phyloP scores from a whole-genome alignment of 2,113 vertebrate genomes.

The Gymnorhina tibicen region DNA sequence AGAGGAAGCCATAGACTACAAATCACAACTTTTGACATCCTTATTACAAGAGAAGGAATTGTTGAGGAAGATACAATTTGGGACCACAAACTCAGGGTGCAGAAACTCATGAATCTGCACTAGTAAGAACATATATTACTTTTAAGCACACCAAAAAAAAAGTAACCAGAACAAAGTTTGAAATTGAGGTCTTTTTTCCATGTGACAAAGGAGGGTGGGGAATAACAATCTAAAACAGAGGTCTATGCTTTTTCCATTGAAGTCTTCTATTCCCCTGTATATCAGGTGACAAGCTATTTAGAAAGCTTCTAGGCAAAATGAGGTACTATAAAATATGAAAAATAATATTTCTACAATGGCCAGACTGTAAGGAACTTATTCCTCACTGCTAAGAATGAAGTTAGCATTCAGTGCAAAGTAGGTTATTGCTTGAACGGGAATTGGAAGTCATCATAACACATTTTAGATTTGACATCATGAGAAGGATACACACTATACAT shows the following conservation, averaged over 20 bases:
- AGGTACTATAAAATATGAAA: neutral
- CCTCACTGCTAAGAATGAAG: neutral
- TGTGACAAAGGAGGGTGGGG: neutral
- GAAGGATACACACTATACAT: neutral
- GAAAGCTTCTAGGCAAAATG: neutral
- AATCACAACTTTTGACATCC: neutral
- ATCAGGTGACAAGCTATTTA: neutral
- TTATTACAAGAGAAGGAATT: neutral
- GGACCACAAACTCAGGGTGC: neutral
- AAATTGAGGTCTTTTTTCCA: neutral
- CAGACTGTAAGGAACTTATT: neutral
- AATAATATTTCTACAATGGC: neutral
- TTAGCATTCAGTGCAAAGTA: neutral
- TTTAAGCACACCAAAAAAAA: neutral
- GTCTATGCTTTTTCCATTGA: neutral
- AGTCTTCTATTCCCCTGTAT: neutral
- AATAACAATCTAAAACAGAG: neutral
- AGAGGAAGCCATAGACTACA: neutral
- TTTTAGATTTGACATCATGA: neutral
- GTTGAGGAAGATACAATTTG: neutral
- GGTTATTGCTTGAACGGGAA: neutral
- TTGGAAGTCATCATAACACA: neutral
- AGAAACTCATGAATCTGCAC: neutral
- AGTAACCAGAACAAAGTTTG: rapidly evolving
- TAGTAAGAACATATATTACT: neutral